These are phyloP conservation scores for Scaptomyza parva DNA, from an alignment of 2,888 invertebrate genomes.

Conservation along the genomic window DNA sequence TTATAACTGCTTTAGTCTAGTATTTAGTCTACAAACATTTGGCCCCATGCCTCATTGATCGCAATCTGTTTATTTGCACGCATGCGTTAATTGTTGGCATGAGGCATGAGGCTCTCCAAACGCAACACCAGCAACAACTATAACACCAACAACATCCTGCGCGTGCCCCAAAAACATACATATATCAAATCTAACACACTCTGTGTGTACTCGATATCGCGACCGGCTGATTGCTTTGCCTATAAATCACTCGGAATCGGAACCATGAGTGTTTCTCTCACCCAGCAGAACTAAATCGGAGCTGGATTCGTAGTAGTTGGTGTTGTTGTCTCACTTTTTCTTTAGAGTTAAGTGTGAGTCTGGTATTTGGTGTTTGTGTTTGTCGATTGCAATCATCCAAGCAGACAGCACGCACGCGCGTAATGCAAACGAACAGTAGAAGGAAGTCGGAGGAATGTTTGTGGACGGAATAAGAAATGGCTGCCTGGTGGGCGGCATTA, in stretches of 20 bases:
- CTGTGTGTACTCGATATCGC: conserved; percentile 68
- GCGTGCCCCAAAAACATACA: conserved; percentile 76
- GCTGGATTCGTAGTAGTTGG: not conserved
- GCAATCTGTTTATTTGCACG: conserved; percentile 66
- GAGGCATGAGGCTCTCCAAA: conserved; percentile 57
- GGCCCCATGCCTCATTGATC: conserved; percentile 48
- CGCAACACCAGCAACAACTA: conserved; percentile 28
- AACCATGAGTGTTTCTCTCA: conserved; percentile 40
- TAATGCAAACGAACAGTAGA: conserved; percentile 39
- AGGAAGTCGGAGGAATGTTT: not conserved
- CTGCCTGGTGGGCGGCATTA: conserved; percentile 29
- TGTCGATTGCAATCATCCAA: conserved; percentile 74
- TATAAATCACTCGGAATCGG: conserved; percentile 72
- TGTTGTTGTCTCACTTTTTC: conserved; percentile 20
- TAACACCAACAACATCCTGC: conserved; percentile 68
- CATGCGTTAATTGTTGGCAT: conserved; percentile 76
- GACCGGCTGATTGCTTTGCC: conserved; percentile 69
- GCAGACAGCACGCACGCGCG: conserved; percentile 78
- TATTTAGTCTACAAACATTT: conserved; percentile 28
- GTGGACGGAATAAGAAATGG: conserved; percentile 9
- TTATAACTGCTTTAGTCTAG: conserved; percentile 2
- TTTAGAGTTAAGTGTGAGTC: conserved; percentile 40
- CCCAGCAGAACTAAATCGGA: conserved; percentile 12
- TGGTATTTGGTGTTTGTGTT: conserved; percentile 35
- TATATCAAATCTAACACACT: conserved; percentile 74